A percentile compares a stretch with the other conserved stretches of the same genome.
These are phyloP conservation scores for Epicampocera succincta DNA, from an alignment of 2,888 invertebrate species.

Conservation along the genomic window DNA sequence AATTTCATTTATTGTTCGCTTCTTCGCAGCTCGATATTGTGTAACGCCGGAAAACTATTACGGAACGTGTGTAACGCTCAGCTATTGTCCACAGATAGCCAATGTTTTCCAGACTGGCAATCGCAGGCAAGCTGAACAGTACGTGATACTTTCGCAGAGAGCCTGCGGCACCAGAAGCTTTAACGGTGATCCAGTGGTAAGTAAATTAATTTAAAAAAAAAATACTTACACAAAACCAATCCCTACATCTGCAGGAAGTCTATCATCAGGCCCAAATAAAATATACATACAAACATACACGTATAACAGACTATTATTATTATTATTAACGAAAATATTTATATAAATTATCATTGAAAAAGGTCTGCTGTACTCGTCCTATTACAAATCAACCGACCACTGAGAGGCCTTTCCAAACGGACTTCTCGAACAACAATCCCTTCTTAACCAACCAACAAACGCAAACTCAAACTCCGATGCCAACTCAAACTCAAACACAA, in stretches of 20 bases:
- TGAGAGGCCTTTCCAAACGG: not conserved
- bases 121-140: constrained; percentile 74
- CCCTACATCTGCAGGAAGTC: too few species aligned
- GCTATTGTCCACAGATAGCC: constrained; percentile 77
- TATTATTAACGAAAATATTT: too few species aligned
- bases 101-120: constrained; percentile 75
- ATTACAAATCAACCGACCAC: constrained; percentile 16
- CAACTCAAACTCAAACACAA: not conserved
- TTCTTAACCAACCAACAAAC: constrained; percentile 18
- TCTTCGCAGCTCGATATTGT: constrained; percentile 73
- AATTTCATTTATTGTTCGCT: not conserved
- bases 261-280: too few species aligned
- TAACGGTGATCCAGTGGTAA: constrained; percentile 80
- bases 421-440: constrained; percentile 6
- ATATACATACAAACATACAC: too few species aligned
- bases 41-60: constrained; percentile 78
- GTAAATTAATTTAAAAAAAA: constrained; percentile 12
- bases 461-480: constrained; percentile 22
- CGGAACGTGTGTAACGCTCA: constrained; percentile 77
- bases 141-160: constrained; percentile 76
- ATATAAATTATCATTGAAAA: not conserved
- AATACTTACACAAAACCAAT: too few species aligned
- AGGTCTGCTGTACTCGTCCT: constrained; percentile 78
- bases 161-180: constrained; percentile 77
- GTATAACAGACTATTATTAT: too few species aligned